phyloP scores from a whole-genome alignment of 64 coral and sea anemone genomes.

The Cladopsammia gracilis region DNA sequence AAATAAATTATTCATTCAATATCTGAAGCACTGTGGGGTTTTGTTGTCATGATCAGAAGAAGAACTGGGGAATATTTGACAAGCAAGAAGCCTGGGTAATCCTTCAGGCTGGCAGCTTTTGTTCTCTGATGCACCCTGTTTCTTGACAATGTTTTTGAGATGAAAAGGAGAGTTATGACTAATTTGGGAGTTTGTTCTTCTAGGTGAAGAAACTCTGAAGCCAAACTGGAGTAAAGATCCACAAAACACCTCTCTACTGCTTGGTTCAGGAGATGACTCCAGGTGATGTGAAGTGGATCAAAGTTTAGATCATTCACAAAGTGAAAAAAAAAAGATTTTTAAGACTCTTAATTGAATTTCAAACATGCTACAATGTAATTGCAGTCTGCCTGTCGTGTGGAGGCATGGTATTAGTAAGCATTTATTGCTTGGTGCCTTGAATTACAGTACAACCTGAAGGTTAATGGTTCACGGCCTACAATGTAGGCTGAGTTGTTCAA shows the following conservation, averaged over 20 bases:
- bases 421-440: no score
- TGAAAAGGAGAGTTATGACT: constrained; percentile 41
- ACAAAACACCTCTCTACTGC: constrained; percentile 74
- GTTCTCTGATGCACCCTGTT: not conserved
- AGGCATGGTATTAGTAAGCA: no score
- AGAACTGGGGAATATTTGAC: constrained; percentile 7
- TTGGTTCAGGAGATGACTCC: constrained; percentile 33
- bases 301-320: constrained; percentile 29
- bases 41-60: not conserved
- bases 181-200: not conserved
- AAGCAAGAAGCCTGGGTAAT: constrained; percentile 52
- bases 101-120: not conserved
- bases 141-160: constrained; percentile 35
- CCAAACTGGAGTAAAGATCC: constrained; percentile 57
- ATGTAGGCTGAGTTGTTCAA: no score
- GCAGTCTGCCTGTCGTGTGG: no score
- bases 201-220: not conserved
- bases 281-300: constrained; percentile 7
- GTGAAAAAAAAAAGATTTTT: not conserved
- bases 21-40: constrained; percentile 49
- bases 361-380: no score
- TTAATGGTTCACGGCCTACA: no score
- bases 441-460: no score
- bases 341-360: no score
- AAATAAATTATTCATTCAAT: constrained; percentile 57